Base-by-base conservation (phyloP, 1,140 invertebrate species). In the Eriosoma lanigerum region DNA sequence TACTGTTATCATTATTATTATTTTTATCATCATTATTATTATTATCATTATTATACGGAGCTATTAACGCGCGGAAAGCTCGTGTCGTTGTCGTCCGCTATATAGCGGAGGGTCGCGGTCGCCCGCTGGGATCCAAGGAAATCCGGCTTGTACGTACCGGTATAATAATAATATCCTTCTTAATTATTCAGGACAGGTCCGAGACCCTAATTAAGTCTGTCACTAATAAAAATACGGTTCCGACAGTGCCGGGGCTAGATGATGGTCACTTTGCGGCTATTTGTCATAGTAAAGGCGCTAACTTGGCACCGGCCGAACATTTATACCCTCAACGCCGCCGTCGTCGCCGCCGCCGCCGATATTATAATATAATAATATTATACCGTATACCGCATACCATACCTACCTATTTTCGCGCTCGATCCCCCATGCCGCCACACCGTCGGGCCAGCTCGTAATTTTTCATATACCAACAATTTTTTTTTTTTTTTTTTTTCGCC, bases 231-330 rank as follows among this genome's bases (percentile, higher is more conserved):
- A 76, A 76, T 76, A 76, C 72, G 21, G 72, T 26, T 52, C 70
- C 64, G n/a, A 76, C 73, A 38, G 24, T 54, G 73, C 50, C 73
- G 12, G 19, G 54, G 32, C 73, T 76, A 76, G 73, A 76, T 76
- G 73, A 76, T 76, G 73, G 73, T 76, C 73, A 76, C 73, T 76
- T 76, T 76, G 73, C 73, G 73, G 73, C 73, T 76, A 76, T 76
- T 76, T 76, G 73, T 76, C 73, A 76, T 76, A 76, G 73, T 76
- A 76, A 76, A 76, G 32, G 26, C 73, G 73, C 73, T 44, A 58
- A 76, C 73, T 76, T 44, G 54, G 73, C 73, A 58, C 32, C 72
- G 32, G 26, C 29, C 73, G n/a, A 52, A 75, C 72, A 75, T 75
- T 56, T 75, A n/a, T 75, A 75, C 72, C 72, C 73, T 58, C 54